A percentile compares a stretch with the other conserved stretches of the same genome.
phyloP scores from a whole-genome alignment of 2,797 vertebrate genomes.

The Brachymystax lenok region DNA sequence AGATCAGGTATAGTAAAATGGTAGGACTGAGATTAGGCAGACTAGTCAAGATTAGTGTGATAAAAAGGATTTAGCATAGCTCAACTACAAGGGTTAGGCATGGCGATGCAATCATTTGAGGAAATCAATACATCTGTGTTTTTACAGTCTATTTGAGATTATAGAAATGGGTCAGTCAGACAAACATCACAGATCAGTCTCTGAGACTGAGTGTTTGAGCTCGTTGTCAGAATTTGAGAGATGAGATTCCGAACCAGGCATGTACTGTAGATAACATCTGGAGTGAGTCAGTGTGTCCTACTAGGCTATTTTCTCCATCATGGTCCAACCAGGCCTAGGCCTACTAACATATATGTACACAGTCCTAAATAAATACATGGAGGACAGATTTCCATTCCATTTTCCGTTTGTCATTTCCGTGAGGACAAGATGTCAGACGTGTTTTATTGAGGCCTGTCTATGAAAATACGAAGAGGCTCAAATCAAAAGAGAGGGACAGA shows the following conservation, averaged over 20 bases:
- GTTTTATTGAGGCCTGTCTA: conserved; percentile 65
- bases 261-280: conserved; percentile 9
- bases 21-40: neutral
- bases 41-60: no score
- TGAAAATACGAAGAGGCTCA: conserved; percentile 37
- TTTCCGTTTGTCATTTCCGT: conserved; percentile 34
- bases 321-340: neutral
- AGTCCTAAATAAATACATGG: conserved; percentile 40
- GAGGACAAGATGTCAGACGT: conserved; percentile 60
- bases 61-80: neutral
- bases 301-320: neutral
- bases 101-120: conserved; percentile 38
- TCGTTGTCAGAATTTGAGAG: conserved; percentile 2
- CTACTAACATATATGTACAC: neutral
- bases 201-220: conserved; percentile 24
- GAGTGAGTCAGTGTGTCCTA: neutral
- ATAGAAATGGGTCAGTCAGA: neutral
- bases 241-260: conserved; percentile 3
- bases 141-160: neutral
- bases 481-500: conserved; percentile 44
- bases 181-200: neutral
- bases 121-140: conserved; percentile 22
- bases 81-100: conserved; percentile 45
- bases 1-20: neutral
- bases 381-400: conserved; percentile 52